Conservation (phyloP, 2,113 vertebrate genomes). For the Erpornis zantholeuca region DNA sequence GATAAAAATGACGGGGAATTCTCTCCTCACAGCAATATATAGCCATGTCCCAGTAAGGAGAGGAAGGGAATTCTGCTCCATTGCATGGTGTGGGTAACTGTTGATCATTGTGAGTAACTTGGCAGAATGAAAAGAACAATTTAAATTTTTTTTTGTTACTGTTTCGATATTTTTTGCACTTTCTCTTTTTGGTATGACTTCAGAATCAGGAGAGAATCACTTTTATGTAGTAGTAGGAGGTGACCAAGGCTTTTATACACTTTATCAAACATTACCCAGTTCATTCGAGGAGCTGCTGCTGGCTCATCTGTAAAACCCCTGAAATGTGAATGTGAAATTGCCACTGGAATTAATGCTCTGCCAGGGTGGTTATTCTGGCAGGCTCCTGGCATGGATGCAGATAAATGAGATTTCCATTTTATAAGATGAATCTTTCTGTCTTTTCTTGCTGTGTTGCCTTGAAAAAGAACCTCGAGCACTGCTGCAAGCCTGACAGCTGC, state of each 20-base stretch:
- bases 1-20: neutral
- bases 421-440: neutral
- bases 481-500: neutral
- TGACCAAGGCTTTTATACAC: neutral
- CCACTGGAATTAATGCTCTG: neutral
- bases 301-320: neutral
- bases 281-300: neutral
- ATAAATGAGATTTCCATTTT: slow-evolving; percentile 15
- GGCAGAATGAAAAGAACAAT: neutral
- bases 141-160: neutral
- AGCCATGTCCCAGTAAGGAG: neutral
- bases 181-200: neutral
- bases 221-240: neutral
- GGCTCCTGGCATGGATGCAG: neutral
- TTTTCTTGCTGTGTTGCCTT: neutral
- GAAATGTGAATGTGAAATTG: slow-evolving; percentile 1
- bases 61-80: neutral
- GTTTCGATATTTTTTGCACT: neutral
- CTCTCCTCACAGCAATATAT: neutral
- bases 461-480: neutral
- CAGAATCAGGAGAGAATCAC: neutral
- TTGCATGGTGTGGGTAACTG: neutral
- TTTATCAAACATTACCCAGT: neutral
- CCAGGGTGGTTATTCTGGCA: neutral
- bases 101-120: neutral